phyloP scores from a whole-genome alignment of 2,113 vertebrate genomes.

The Centropristis striata region DNA sequence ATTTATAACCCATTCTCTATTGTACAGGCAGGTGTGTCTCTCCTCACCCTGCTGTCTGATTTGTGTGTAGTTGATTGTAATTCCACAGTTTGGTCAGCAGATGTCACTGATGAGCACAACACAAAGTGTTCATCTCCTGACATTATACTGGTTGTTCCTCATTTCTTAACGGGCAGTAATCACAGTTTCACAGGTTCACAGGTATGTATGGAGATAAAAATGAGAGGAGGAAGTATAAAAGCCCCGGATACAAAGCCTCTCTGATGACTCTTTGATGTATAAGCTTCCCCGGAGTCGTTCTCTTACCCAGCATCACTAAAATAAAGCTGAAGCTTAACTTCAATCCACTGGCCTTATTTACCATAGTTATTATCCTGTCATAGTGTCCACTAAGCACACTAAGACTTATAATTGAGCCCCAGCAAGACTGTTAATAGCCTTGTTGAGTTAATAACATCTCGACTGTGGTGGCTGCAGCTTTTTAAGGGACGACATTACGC shows the following conservation, averaged over 20 bases:
- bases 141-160: background rate
- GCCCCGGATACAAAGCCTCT: constrained; percentile 40
- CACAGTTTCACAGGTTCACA: constrained; percentile 26
- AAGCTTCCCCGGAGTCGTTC: constrained; percentile 39
- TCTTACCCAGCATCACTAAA: constrained; percentile 43
- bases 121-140: constrained; percentile 3
- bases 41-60: background rate
- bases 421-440: constrained; percentile 63
- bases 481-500: constrained; percentile 46
- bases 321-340: constrained; percentile 62
- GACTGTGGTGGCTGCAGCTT: constrained; percentile 48
- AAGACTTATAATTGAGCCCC: constrained; percentile 69
- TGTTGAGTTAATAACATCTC: constrained; percentile 66
- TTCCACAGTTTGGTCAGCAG: constrained; percentile 72
- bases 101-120: constrained; percentile 61
- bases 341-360: constrained; percentile 58
- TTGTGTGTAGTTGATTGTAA: background rate
- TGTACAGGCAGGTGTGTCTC: background rate
- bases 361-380: constrained; percentile 66
- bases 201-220: constrained; percentile 14
- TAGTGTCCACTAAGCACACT: constrained; percentile 62
- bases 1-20: background rate
- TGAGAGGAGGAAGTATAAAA: constrained; percentile 20
- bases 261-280: constrained; percentile 64
- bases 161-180: constrained; percentile 13